These are phyloP conservation scores for Cephus runcator DNA, from an alignment of 2,888 invertebrate species.

Conservation along the genomic window DNA sequence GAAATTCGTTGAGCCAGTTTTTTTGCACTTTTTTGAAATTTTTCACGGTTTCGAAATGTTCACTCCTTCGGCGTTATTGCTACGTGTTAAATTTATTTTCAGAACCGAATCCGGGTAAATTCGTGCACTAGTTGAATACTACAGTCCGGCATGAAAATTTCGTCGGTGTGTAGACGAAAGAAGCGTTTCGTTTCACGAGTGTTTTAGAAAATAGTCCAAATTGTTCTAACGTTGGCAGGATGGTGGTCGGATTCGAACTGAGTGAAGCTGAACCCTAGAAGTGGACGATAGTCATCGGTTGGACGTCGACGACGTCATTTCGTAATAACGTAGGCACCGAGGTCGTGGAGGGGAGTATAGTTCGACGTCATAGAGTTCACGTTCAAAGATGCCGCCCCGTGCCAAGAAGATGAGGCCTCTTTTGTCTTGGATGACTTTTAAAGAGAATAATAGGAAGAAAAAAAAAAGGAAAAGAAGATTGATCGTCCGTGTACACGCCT, in stretches of 20 bases:
- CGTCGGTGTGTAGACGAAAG: neutral
- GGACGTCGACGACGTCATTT: slow-evolving; percentile 13
- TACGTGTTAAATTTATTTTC: neutral
- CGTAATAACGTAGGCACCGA: slow-evolving; percentile 7
- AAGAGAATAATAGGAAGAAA: neutral
- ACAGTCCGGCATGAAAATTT: neutral
- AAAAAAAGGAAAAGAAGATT: neutral
- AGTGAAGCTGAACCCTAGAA: slow-evolving; percentile 10
- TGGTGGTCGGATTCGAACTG: slow-evolving; percentile 1
- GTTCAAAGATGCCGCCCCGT: neutral
- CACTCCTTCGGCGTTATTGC: neutral
- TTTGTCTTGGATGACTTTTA: neutral
- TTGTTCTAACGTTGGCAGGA: neutral
- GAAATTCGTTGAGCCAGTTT: too few species aligned
- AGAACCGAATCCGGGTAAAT: neutral
- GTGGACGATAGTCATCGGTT: slow-evolving; percentile 16
- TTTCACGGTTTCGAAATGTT: neutral
- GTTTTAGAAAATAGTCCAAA: neutral
- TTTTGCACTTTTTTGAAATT: neutral
- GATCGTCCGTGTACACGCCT: neutral
- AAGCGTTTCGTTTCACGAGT: too few species aligned
- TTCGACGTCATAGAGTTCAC: neutral
- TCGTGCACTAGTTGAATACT: neutral
- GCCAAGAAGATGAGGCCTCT: neutral
- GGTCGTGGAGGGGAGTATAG: slow-evolving; percentile 7